Base-by-base conservation (phyloP, 2,888 invertebrate species). In the Chloroclystis v-ata region DNA sequence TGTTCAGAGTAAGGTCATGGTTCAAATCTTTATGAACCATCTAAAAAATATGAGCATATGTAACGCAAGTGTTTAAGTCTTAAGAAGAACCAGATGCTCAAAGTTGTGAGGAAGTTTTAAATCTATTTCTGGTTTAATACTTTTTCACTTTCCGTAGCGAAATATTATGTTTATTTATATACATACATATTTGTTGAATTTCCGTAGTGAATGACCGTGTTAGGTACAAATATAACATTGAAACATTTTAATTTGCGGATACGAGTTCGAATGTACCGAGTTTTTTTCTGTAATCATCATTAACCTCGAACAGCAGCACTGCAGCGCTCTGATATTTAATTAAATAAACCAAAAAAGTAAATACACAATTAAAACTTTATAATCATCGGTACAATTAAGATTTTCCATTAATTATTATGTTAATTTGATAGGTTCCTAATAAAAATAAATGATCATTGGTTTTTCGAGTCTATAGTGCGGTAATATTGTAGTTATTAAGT, bases 1-100 rank as follows among this genome's bases (percentile, higher is more conserved):
- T 52, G 47, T 39, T 41, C 40, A 37, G 20, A 13, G 43, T 48
- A 43, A 54, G 56, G 50, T 56, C 52, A 56, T 41, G 47, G 57
- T 52, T 58, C 50, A 54, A 54, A 49, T 48, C 39, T 45, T 44
- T 38, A 49, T 41, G 35, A 28, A 1, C 26, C 44, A 44, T 44
- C 40, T 41, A 32, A 20, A 37, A 49, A 49, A 28, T 12, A 44
- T 44, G 24, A 9, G 14, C 37, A 24, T 12, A 38, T 28, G 40
- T 32, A 28, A 29, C 30, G 4, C 20, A 28, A 41, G 26, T 35
- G 24, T 32, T 37, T 20, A 11, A 29, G 8, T 7, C 12, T 11
- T 16, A 32, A 14, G 14, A n/a, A 32, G 33, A 33, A 33, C 20
- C 33, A 33, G 35, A 20, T 35, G 35, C 35, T 24, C 7, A 24